A percentile compares a stretch with the other conserved stretches of the same genome.
These are phyloP conservation scores for Moxostoma hubbsi DNA, from an alignment of 2,797 vertebrate species.

Conservation along the genomic window DNA sequence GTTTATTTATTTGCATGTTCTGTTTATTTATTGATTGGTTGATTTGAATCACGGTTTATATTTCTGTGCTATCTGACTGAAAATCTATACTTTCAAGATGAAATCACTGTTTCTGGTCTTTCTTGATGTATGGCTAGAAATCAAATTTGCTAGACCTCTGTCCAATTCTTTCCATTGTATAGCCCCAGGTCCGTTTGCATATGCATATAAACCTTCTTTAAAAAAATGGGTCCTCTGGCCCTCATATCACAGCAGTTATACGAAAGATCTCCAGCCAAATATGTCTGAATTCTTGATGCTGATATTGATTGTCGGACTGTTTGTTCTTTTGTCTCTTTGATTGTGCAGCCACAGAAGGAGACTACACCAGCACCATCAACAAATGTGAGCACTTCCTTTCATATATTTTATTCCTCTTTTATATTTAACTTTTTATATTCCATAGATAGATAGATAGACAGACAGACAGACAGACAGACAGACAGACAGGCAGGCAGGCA, in stretches of 20 bases:
- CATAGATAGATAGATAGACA: too few species aligned
- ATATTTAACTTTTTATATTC: neutral
- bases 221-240: too few species aligned
- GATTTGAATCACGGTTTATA: neutral
- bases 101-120: neutral
- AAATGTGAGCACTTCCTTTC: constrained; percentile 72
- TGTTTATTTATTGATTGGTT: neutral
- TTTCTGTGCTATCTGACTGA: neutral
- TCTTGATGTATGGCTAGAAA: neutral
- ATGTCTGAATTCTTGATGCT: neutral
- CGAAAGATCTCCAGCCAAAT: neutral
- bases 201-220: neutral
- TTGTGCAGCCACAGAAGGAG: constrained; percentile 74
- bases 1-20: neutral
- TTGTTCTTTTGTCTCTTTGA: constrained; percentile 64
- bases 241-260: too few species aligned
- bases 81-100: neutral
- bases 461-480: too few species aligned
- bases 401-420: constrained; percentile 25
- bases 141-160: neutral
- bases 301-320: neutral
- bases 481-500: too few species aligned
- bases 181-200: neutral
- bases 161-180: neutral
- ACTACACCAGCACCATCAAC: constrained; percentile 64